Evolutionary conservation across 92 coral and sea anemone species (phyloP).

Genomic region (Galaxea fascicularis): DNA sequence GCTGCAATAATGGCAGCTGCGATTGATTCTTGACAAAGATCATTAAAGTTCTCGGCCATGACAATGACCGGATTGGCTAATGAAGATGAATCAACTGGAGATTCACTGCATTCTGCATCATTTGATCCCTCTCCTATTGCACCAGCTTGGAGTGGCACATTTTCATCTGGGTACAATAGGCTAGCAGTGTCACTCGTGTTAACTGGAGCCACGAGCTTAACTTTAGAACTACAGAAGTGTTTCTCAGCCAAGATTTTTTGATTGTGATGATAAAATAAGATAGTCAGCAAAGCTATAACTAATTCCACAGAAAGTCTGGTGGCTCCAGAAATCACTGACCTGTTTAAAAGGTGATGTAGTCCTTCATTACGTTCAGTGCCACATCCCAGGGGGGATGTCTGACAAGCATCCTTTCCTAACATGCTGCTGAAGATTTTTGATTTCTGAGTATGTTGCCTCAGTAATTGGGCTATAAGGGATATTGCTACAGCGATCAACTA

Average conservation of each 20-base stretch:
- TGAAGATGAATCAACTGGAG: not conserved
- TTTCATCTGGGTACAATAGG: not conserved
- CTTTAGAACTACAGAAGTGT: conserved; percentile 32
- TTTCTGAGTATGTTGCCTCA: conserved; percentile 9
- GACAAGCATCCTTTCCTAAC: conserved; percentile 48
- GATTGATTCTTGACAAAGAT: conserved; percentile 42
- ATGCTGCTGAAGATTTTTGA: conserved; percentile 38
- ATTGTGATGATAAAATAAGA: conserved; percentile 26
- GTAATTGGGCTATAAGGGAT: conserved; percentile 15
- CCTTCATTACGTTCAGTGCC: conserved; percentile 50
- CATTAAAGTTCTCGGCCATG: conserved; percentile 39
- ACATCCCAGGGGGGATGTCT: conserved; percentile 28
- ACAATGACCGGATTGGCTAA: conserved; percentile 16
- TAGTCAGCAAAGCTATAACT: conserved; percentile 35
- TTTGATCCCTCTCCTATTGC: not conserved
- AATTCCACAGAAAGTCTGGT: conserved; percentile 31
- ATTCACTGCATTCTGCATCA: not conserved
- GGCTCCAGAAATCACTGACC: conserved; percentile 42
- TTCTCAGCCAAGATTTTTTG: conserved; percentile 24
- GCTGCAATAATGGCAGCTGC: conserved; percentile 39
- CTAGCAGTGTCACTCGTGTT: not conserved
- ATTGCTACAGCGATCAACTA: conserved; percentile 16
- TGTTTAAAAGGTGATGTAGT: conserved; percentile 41
- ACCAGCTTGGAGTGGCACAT: not conserved
- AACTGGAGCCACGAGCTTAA: conserved; percentile 39